Base-by-base conservation (phyloP, 2,888 invertebrate species). In the Chelonus formosanus region DNA sequence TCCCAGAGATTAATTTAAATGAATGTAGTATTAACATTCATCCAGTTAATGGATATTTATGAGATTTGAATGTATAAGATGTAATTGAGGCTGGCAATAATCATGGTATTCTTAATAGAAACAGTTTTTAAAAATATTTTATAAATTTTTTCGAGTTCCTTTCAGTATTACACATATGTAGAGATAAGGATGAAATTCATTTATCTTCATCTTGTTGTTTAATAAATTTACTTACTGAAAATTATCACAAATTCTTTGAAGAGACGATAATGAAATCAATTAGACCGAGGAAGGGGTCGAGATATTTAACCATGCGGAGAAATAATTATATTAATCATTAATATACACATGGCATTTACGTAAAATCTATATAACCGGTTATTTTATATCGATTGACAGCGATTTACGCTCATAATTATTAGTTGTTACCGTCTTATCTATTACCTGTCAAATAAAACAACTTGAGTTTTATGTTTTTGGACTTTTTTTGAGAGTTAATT, bases 31-130 rank as follows among this genome's bases (percentile, higher is more conserved):
- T 75, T 71, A 72, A 71, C 64, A 71, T 70, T 75, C 67, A 53
- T 65, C 40, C 59, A 58, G 57, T 40, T 63, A 71, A 73, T 72
- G 72, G 72, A 73, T 74, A 77, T 79, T 78, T 76, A 76, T 76
- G 76, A 70, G 68, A 67, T 70, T 71, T 66, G 71, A 68, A 73
- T 53, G 44, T 60, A 31, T 20, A 8, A 32, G 8, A 52, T 52
- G 31, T 52, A 7, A 5, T 32, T 52, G 10, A 20, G 10, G 48
- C 10, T 10, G 31, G 10, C 20, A 20, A 20, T 20, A 2, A 20
- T 20, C 20, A 20, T 20, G 20, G 20, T 20, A 20, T 20, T 20
- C 20, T 1, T 20, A 20, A 20, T 20, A 20, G 20, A 20, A 20
- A 20, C 20, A 20, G 20, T 2, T 20, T 20, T 20, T 20, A 20